Conservation (phyloP, 2,113 vertebrate species). For the Miniopterus natalensis region DNA sequence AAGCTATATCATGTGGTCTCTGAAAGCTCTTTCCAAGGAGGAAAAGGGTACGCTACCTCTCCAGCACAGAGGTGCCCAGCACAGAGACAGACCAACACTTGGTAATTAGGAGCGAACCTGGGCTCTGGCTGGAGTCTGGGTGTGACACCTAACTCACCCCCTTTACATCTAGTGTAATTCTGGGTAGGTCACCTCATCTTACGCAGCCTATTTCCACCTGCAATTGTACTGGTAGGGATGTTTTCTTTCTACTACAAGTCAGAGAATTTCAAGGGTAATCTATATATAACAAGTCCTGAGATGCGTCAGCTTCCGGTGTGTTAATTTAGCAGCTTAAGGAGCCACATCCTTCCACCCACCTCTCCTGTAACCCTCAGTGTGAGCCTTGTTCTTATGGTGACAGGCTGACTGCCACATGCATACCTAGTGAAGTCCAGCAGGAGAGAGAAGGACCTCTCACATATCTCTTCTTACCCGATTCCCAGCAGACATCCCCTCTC, state of each 20-base stretch:
- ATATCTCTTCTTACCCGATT: neutral
- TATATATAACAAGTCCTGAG: neutral
- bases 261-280: neutral
- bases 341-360: neutral
- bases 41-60: neutral
- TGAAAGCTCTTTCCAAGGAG: neutral
- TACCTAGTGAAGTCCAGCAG: neutral
- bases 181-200: neutral
- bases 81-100: neutral
- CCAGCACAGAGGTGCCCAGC: neutral
- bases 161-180: neutral
- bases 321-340: neutral
- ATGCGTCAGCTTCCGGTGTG: neutral
- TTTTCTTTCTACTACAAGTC: neutral
- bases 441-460: neutral
- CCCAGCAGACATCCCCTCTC: neutral
- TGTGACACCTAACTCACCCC: neutral
- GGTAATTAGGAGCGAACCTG: neutral
- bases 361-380: neutral
- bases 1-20: neutral
- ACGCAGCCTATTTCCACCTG: neutral
- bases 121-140: neutral
- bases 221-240: neutral
- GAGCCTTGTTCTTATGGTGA: neutral
- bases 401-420: neutral